These are phyloP conservation scores for Thinocorus orbignyianus DNA, from an alignment of 2,113 vertebrate species.

Conservation along the genomic window DNA sequence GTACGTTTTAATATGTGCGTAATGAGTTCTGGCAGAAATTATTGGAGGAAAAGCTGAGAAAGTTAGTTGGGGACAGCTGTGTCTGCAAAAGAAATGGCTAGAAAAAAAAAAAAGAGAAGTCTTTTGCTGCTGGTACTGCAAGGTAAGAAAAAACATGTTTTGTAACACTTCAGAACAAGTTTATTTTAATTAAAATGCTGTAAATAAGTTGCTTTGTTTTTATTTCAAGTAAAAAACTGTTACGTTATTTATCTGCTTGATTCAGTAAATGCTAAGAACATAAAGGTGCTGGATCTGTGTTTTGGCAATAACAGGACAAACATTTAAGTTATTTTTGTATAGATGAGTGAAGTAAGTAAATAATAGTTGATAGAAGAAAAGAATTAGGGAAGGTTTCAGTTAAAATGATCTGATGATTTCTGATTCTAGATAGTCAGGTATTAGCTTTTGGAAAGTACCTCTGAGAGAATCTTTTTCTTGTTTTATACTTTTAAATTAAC, in stretches of 20 bases:
- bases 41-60: accelerated
- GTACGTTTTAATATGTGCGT: accelerated
- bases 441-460: not conserved
- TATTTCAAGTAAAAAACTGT: too few relatives aligned
- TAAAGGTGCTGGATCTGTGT: accelerated
- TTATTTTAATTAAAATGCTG: not conserved
- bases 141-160: accelerated
- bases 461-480: not conserved
- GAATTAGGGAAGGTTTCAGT: accelerated
- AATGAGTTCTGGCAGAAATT: accelerated
- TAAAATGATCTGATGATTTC: not conserved
- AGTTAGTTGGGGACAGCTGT: accelerated
- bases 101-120: not conserved
- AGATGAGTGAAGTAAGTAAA: not conserved
- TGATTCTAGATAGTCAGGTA: not conserved
- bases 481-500: not conserved
- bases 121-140: not conserved
- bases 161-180: accelerated
- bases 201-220: not conserved
- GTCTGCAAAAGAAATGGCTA: accelerated
- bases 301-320: accelerated
- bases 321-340: accelerated
- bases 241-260: accelerated
- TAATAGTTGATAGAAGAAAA: too few relatives aligned
- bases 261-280: accelerated